Evolutionary conservation across 2,113 vertebrate species (phyloP), one percentile per base, ranked within the genome.

Genomic region (Datnioides undecimradiatus): DNA sequence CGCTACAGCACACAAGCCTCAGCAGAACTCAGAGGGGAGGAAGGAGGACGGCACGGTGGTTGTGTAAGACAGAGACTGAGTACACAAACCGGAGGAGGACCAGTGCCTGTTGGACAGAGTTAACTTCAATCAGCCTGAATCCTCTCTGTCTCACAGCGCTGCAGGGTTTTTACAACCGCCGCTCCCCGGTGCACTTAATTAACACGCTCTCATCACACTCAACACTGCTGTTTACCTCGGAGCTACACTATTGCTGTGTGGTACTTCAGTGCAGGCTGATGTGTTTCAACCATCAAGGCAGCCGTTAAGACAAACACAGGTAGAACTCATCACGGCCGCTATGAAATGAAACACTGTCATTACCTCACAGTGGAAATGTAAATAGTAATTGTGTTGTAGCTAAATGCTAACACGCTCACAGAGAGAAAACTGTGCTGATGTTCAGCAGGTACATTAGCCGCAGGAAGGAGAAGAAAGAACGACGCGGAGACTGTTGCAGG

Each of bases 401-500:
- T n/a, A n/a, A n/a, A n/a, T n/a, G n/a, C n/a, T n/a, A n/a, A n/a
- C n/a, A n/a, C n/a, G n/a, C n/a, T n/a, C n/a, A n/a, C 1, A 16
- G 5, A 14, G 25, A 7, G 25, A 6, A 16, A 27, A 52, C 6
- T 23, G 4, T n/a, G 21, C 43, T 17, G 21, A 5, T 46, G 45
- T 23, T 23, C 2, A 2, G 23, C 12, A 29, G 51, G 25, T 49
- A 51, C 21, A 36, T 36, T 34, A 17, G 10, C 7, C n/a, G n/a
- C 12, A 12, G 10, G 17, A 27, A 40, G 16, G 9, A 12, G 1
- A 79, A 38, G 19, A 41, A 59, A 12, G 14, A 62, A 64, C 43
- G 25, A 65, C 38, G 48, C 60, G 12, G 38, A 29, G 54, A 67
- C 72, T 80, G 64, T 87, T 89, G 88, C 71, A 84, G 76, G 59